Evolutionary conservation across 1,140 invertebrate genomes (phyloP).

Genomic region (Diabrotica virgifera): DNA sequence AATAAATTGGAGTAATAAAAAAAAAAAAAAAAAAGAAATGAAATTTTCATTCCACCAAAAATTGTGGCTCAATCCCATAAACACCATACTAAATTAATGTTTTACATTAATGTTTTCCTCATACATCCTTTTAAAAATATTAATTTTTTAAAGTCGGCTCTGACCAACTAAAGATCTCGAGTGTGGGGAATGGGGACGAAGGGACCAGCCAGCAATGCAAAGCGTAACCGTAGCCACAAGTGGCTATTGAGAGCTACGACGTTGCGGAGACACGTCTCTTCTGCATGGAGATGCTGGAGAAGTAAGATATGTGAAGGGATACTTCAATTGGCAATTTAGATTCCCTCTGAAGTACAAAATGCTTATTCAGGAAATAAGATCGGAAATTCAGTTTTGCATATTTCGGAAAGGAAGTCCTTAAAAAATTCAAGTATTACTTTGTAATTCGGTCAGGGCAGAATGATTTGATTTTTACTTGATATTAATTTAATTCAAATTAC

Average conservation of each 20-base stretch:
- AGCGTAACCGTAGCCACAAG: constrained; percentile 19
- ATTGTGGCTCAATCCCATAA: too few species aligned
- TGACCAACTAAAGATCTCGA: not conserved
- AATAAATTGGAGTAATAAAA: too few species aligned
- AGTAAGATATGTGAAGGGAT: constrained; percentile 9
- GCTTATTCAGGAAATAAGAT: constrained; percentile 2
- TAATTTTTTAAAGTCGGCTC: not conserved
- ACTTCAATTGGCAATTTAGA: constrained; percentile 2
- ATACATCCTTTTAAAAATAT: too few species aligned
- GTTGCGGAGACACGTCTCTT: constrained; percentile 19
- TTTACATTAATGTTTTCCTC: too few species aligned
- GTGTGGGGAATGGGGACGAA: not conserved
- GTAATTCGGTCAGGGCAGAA: not conserved
- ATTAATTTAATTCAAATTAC: not conserved
- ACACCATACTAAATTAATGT: too few species aligned
- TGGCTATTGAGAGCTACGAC: constrained; percentile 15
- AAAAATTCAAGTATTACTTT: constrained; percentile 1
- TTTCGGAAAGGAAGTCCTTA: not conserved
- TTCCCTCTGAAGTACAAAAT: constrained; percentile 2
- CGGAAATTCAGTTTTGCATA: constrained; percentile 2
- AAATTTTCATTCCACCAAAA: too few species aligned
- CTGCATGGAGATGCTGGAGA: constrained; percentile 8
- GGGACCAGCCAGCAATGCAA: constrained; percentile 12
- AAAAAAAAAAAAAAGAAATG: too few species aligned
- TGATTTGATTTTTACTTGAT: not conserved